Percentiles rank a stretch among this genome's conserved stretches.
These are phyloP conservation scores for Criorhina ranunculi DNA, from an alignment of 2,888 invertebrate genomes.

Conservation along the genomic window DNA sequence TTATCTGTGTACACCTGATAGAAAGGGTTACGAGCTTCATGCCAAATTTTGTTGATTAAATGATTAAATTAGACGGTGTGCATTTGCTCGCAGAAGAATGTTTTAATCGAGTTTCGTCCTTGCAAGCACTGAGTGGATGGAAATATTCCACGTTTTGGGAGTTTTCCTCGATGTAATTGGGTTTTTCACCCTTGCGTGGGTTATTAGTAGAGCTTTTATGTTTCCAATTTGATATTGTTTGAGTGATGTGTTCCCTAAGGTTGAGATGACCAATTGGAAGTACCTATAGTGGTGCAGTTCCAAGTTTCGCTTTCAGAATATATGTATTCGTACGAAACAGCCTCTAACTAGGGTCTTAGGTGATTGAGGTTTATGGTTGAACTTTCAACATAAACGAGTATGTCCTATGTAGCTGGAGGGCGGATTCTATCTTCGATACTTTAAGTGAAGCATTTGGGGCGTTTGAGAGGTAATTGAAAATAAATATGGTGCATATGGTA, in stretches of 20 bases:
- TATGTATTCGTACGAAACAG: too few species aligned
- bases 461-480: too few species aligned
- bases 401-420: too few species aligned
- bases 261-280: conserved; percentile 35
- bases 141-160: background rate
- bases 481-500: too few species aligned
- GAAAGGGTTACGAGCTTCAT: background rate
- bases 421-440: too few species aligned
- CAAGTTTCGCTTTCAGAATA: background rate
- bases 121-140: background rate
- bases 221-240: background rate
- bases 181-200: conserved; percentile 46
- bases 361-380: too few species aligned
- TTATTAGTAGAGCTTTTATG: conserved; percentile 4
- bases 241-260: background rate
- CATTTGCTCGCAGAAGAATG: too few species aligned
- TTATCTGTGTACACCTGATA: background rate
- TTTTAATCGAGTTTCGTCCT: conserved; percentile 35
- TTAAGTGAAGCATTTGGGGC: too few species aligned
- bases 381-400: too few species aligned
- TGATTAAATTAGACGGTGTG: conserved; percentile 7
- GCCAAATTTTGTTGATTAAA: conserved; percentile 24
- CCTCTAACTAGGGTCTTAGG: too few species aligned
- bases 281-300: background rate
- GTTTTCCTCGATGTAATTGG: conserved; percentile 35